These are phyloP conservation scores for Leiothrix lutea DNA, from an alignment of 2,113 vertebrate genomes.

Conservation along the genomic window DNA sequence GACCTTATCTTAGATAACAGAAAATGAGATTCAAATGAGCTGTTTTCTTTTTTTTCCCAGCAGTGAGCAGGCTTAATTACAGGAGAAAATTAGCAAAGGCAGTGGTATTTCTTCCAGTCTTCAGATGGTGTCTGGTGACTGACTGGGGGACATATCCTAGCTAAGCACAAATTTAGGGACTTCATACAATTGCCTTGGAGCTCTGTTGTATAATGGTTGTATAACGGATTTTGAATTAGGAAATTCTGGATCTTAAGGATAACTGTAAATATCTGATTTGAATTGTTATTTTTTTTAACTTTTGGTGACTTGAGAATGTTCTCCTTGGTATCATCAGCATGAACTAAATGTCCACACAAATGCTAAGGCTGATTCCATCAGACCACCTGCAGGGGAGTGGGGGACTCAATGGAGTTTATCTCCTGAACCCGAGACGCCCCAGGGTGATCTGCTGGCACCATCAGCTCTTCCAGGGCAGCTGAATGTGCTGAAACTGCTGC, in stretches of 20 bases:
- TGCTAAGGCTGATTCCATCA: not conserved
- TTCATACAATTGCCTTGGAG: not conserved
- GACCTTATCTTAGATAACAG: constrained; percentile 21
- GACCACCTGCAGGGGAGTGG: not conserved
- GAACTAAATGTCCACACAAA: not conserved
- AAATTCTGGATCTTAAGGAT: not conserved
- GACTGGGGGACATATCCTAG: not conserved
- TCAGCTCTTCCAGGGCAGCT: not conserved
- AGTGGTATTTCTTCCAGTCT: not conserved
- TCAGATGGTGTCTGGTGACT: not conserved
- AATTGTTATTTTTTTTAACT: not conserved
- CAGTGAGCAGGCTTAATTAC: not conserved
- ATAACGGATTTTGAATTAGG: not conserved
- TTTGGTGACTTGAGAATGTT: not conserved
- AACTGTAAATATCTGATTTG: not conserved
- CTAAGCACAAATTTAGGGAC: not conserved
- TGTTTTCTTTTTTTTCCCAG: not conserved
- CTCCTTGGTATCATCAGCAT: not conserved
- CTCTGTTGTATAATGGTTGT: not conserved
- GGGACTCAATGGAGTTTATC: rapidly evolving
- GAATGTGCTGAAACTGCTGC: not conserved
- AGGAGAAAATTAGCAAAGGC: not conserved
- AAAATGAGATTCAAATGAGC: not conserved
- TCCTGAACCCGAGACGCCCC: not conserved
- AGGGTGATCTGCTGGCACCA: not conserved